A percentile compares a stretch with the other conserved stretches of the same genome.
Evolutionary conservation across 2,888 invertebrate genomes (phyloP).

Genomic region (Drosophila paranaensis): DNA sequence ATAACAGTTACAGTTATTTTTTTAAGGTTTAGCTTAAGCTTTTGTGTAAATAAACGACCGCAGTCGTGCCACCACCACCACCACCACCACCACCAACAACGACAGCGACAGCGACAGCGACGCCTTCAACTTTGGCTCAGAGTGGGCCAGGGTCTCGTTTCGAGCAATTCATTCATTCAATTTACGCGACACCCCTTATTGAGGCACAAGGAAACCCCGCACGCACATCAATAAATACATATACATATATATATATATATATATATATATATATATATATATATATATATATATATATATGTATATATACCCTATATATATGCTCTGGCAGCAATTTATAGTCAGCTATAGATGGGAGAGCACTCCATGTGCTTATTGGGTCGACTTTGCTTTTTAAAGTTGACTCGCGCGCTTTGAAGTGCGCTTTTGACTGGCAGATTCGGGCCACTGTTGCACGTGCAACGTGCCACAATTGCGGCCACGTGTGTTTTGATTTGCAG

Average conservation of each 20-base stretch:
- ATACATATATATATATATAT: slow-evolving; percentile 2
- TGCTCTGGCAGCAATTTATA: slow-evolving; percentile 50
- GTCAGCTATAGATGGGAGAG: slow-evolving; percentile 34
- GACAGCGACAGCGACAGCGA: too few relatives aligned
- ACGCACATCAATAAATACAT: slow-evolving; percentile 15
- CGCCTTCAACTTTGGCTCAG: slow-evolving; percentile 37
- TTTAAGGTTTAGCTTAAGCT: slow-evolving; percentile 82
- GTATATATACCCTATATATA: slow-evolving; percentile 6
- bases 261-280: slow-evolving; percentile 13
- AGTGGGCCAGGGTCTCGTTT: slow-evolving; percentile 48
- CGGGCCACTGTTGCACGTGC: slow-evolving; percentile 72
- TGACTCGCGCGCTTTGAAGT: slow-evolving; percentile 61
- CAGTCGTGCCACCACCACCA: slow-evolving; percentile 65
- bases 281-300: slow-evolving; percentile 10
- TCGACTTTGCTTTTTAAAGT: slow-evolving; percentile 57
- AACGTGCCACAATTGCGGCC: slow-evolving; percentile 84
- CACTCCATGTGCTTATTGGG: slow-evolving; percentile 17
- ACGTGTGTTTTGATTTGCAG: slow-evolving; percentile 85
- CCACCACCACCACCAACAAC: slow-evolving; percentile 40
- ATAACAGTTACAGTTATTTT: slow-evolving; percentile 80
- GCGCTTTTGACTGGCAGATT: slow-evolving; percentile 58
- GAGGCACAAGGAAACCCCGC: slow-evolving; percentile 36
- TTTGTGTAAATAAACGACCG: slow-evolving; percentile 81
- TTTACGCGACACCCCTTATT: slow-evolving; percentile 80
- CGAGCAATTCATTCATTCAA: slow-evolving; percentile 81